phyloP scores from a whole-genome alignment of 1,140 invertebrate genomes.

The Mercenaria mercenaria region DNA sequence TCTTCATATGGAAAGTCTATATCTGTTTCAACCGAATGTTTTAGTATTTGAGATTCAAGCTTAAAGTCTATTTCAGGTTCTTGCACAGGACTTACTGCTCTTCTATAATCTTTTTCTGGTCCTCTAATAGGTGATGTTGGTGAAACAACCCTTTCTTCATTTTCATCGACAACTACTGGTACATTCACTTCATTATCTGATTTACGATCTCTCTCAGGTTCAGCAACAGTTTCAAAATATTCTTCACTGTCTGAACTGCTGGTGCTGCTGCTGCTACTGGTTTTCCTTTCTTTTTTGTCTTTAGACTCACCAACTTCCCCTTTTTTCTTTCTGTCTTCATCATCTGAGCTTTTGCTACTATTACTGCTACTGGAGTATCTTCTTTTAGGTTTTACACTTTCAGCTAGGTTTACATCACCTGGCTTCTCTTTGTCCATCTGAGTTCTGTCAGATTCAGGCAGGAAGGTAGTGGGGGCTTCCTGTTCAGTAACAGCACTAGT shows the following conservation, averaged over 20 bases:
- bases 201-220: neutral
- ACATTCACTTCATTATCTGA: neutral
- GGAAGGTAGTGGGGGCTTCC: neutral
- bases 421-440: neutral
- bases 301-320: neutral
- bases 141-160: constrained; percentile 54
- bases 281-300: neutral
- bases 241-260: neutral
- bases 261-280: neutral
- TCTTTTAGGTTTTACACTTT: neutral
- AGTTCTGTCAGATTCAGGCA: neutral
- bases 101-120: constrained; percentile 37
- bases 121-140: constrained; percentile 48
- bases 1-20: neutral
- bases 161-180: constrained; percentile 20
- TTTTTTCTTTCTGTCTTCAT: neutral
- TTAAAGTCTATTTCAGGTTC: constrained; percentile 56
- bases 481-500: neutral
- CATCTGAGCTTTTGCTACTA: constrained; percentile 19
- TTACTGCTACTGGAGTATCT: neutral
- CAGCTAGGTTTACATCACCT: neutral
- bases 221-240: constrained; percentile 27
- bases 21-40: neutral
- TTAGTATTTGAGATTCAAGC: neutral
- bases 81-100: constrained; percentile 35